Conservation (phyloP, 2,113 vertebrate genomes). For the Terrapene triunguis region DNA sequence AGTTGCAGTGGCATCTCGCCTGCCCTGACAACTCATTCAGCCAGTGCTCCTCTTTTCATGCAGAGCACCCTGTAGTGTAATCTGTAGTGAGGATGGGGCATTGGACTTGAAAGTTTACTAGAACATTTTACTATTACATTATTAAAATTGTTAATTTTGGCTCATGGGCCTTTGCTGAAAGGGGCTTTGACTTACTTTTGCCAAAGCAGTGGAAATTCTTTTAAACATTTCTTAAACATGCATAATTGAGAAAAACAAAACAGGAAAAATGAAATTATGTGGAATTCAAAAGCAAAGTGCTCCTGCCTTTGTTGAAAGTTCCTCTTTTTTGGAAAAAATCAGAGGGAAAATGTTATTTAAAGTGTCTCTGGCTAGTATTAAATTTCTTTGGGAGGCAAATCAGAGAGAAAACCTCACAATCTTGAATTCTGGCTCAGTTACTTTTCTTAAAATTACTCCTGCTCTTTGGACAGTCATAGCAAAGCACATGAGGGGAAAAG, state of each 20-base stretch:
- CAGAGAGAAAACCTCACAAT: background rate
- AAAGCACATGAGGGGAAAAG: too few species aligned
- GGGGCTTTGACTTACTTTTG: background rate
- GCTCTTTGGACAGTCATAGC: too few species aligned
- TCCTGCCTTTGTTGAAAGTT: background rate
- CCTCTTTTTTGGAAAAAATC: background rate
- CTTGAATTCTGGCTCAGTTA: too few species aligned
- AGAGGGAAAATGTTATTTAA: background rate
- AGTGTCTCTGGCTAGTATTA: background rate
- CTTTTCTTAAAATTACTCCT: too few species aligned
- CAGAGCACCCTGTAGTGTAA: background rate
- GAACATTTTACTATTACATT: background rate
- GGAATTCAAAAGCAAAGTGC: background rate
- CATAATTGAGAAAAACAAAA: background rate
- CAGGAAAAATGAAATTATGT: background rate
- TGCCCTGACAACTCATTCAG: background rate
- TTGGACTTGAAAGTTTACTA: background rate
- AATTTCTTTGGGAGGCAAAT: background rate
- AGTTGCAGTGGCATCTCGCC: too few species aligned
- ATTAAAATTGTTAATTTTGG: background rate
- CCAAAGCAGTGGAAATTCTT: background rate
- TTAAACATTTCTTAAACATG: background rate
- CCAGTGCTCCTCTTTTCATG: background rate
- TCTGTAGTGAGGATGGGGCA: background rate
- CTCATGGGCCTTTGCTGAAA: background rate